phyloP scores from a whole-genome alignment of 37 sponge, comb jelly and placozoan species.

The Axinella damicornis region DNA sequence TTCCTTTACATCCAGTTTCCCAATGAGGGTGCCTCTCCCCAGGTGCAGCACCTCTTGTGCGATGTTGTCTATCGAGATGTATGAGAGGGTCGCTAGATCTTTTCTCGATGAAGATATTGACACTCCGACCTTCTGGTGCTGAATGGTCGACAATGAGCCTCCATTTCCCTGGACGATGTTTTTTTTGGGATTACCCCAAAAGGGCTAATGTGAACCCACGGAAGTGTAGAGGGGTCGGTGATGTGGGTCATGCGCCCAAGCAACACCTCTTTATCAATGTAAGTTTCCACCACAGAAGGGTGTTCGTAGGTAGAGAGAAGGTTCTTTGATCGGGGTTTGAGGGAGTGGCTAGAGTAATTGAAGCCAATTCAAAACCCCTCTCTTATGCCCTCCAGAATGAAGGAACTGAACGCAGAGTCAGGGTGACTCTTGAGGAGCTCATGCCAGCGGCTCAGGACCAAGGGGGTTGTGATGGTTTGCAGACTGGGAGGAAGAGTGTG shows the following conservation, averaged over 20 bases:
- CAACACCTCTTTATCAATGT: not conserved
- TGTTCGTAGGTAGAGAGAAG: constrained; percentile 6
- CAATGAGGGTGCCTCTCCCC: constrained; percentile 6
- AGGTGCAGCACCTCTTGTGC: constrained; percentile 2
- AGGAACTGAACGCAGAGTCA: not conserved
- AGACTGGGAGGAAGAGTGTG: not conserved
- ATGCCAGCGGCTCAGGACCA: not conserved
- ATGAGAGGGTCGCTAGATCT: constrained; percentile 5
- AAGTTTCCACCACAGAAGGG: constrained; percentile 15
- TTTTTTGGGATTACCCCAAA: constrained; percentile 49
- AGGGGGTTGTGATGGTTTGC: not conserved
- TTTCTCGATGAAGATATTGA: constrained; percentile 12
- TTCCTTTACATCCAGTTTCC: constrained; percentile 28
- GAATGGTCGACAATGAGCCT: constrained; percentile 47
- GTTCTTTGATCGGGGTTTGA: not conserved
- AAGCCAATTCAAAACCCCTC: constrained; percentile 24
- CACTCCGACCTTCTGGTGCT: constrained; percentile 19
- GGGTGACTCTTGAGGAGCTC: not conserved
- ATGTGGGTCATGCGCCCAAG: constrained; percentile 1
- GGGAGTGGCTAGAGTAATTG: not conserved
- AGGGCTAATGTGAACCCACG: constrained; percentile 22
- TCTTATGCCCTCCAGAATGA: not conserved
- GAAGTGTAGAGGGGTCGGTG: not conserved
- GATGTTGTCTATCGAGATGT: not conserved
- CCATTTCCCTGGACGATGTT: constrained; percentile 22